These are phyloP conservation scores for Muntiacus reevesi DNA, from an alignment of 2,113 vertebrate genomes.

Conservation along the genomic window DNA sequence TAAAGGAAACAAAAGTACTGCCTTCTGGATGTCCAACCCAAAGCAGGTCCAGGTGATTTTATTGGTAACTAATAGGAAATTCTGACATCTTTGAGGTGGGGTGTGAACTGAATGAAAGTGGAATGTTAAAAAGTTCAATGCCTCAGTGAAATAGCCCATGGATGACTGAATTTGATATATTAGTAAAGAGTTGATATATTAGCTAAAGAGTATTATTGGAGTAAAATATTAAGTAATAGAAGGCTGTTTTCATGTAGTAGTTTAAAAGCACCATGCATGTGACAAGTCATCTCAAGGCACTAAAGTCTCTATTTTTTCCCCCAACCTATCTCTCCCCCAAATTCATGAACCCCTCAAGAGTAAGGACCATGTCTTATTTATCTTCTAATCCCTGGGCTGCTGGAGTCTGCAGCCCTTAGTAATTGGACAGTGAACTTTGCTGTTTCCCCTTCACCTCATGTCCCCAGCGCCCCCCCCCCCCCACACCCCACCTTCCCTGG, in stretches of 20 bases:
- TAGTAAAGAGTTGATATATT: background rate
- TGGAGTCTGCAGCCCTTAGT: background rate
- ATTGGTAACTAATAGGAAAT: background rate
- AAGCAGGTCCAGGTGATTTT: background rate
- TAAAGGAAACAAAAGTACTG: background rate
- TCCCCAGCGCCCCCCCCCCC: background rate
- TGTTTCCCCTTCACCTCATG: background rate
- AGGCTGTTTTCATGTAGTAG: background rate
- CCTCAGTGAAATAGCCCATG: background rate
- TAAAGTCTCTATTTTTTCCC: background rate
- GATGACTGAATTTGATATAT: background rate
- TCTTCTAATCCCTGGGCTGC: background rate
- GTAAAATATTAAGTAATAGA: background rate
- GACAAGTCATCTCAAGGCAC: background rate
- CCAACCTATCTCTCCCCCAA: background rate
- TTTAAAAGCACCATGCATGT: background rate
- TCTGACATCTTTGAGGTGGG: background rate
- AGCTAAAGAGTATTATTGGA: background rate
- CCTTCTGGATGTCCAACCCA: background rate
- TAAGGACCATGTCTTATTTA: conserved; percentile 22
- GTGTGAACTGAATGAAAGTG: background rate
- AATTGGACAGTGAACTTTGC: background rate
- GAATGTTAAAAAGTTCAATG: background rate
- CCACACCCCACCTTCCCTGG: background rate
- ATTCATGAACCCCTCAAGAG: background rate